These are phyloP conservation scores for Galerucella calmariensis DNA, from an alignment of 2,888 invertebrate species.

Conservation along the genomic window DNA sequence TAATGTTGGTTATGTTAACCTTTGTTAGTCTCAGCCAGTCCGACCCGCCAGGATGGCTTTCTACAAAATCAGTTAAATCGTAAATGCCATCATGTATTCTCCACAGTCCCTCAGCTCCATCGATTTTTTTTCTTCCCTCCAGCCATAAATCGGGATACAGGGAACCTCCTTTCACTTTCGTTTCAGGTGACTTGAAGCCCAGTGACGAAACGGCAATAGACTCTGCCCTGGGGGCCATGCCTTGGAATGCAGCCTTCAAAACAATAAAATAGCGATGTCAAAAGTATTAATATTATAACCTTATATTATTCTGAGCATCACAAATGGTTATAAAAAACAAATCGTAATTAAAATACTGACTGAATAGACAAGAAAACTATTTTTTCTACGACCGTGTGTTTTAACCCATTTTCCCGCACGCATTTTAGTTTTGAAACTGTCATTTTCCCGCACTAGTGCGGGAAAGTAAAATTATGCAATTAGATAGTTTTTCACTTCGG, in stretches of 20 bases:
- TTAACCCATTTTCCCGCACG: too few species aligned
- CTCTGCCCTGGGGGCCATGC: conserved; percentile 37
- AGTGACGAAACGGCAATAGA: conserved; percentile 47
- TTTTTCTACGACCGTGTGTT: too few species aligned
- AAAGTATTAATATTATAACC: not conserved
- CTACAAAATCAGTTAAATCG: conserved; percentile 82
- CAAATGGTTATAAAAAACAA: not conserved
- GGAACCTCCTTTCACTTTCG: conserved; percentile 41
- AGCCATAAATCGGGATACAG: conserved; percentile 67
- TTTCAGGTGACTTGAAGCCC: conserved; percentile 50
- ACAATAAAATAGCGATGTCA: not conserved
- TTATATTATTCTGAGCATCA: not conserved
- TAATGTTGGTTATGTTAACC: conserved; percentile 62
- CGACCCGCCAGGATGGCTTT: conserved; percentile 86
- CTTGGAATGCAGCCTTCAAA: not conserved
- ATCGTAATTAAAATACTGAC: too few species aligned
- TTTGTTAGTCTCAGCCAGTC: conserved; percentile 79
- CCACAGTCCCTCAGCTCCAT: conserved; percentile 83
- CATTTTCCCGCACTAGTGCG: too few species aligned
- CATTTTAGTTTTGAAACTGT: too few species aligned
- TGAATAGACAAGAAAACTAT: too few species aligned
- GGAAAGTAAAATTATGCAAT: too few species aligned
- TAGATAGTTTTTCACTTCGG: too few species aligned
- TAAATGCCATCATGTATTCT: conserved; percentile 82
- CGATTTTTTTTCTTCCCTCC: conserved; percentile 73